Evolutionary conservation across 2,888 invertebrate genomes (phyloP), one percentile per base, ranked within the genome.

Genomic region (Charanyca ferruginea): DNA sequence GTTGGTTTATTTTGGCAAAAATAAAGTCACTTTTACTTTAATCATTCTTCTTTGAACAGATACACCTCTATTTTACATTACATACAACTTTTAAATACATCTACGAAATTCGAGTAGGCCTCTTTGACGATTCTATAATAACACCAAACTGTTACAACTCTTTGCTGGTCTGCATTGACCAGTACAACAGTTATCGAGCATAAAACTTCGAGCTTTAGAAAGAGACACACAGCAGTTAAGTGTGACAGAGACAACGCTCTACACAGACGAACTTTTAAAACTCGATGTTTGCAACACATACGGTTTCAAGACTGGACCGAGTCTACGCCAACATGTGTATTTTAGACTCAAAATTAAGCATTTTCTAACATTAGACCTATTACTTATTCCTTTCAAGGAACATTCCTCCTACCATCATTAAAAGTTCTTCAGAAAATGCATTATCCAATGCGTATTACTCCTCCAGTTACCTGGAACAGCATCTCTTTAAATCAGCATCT

Each of bases 1-100:
- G 7, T 28, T 28, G 28, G 7, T 5, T 7, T 28, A 5, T 28
- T 28, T 28, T 5, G 3, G 28, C 28, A 28, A 7, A 28, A 28
- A 28, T 28, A 28, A 28, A 28, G 4, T 9, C 32, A 32, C 9
- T 32, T 7, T 1, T 32, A 32, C 35, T 35, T 3, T 35, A 16
- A 8, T 13, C 16, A 5, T 38, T 18, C 9, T 18, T 35, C 35
- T 18, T 44, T 20, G 6, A 38, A 25, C n/a, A 62, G 18, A 42
- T 20, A 22, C 20, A 42, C 22, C 5, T n/a, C n/a, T 23, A 4
- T 38, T 2, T n/a, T 35, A 44, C 2, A 23, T 16, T 28, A 3
- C 7, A 48, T 48, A 48, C 7, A 60, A n/a, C n/a, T 23, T 61
- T 23, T n/a, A 35, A 57, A 20, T 9, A 25, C 16, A 28, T 38